Conservation (phyloP, 2,888 invertebrate genomes). For the Dryomyza anilis region DNA sequence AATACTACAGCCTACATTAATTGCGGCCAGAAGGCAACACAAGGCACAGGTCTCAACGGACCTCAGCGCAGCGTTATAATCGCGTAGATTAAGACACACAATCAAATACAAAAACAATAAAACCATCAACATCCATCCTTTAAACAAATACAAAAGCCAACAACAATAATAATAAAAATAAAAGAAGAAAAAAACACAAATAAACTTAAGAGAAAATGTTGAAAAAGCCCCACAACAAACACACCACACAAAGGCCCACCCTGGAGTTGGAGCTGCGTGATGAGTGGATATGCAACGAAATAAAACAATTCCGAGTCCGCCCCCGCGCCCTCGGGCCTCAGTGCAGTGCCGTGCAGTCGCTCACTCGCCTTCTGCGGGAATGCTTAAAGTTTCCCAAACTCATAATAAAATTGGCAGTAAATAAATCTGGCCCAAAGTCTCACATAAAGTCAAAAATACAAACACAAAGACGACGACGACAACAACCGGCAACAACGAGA, state of each 20-base stretch:
- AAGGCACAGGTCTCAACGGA: no score
- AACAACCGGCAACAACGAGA: neutral
- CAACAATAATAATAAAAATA: slow-evolving; percentile 9
- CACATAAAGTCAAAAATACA: neutral
- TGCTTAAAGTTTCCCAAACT: slow-evolving; percentile 15
- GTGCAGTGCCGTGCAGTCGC: no score
- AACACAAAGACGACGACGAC: neutral
- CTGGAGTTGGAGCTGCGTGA: slow-evolving; percentile 19
- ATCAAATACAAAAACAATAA: slow-evolving; percentile 13
- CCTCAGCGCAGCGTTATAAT: slow-evolving; percentile 18
- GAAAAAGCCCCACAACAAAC: no score
- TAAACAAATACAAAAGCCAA: slow-evolving; percentile 19
- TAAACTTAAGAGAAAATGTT: no score
- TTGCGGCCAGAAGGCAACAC: slow-evolving; percentile 16
- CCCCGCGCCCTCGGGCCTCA: neutral
- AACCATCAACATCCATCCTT: slow-evolving; percentile 4
- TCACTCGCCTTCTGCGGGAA: slow-evolving; percentile 3
- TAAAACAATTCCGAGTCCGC: slow-evolving; percentile 16
- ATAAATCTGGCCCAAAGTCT: slow-evolving; percentile 28
- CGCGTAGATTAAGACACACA: slow-evolving; percentile 24
- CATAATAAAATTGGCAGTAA: slow-evolving; percentile 28
- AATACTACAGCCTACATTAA: slow-evolving; percentile 5
- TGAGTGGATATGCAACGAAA: slow-evolving; percentile 20
- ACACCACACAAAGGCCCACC: slow-evolving; percentile 14
- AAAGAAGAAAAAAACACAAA: neutral